phyloP scores from a whole-genome alignment of 1,140 invertebrate genomes.

The Bombus difficillimus region DNA sequence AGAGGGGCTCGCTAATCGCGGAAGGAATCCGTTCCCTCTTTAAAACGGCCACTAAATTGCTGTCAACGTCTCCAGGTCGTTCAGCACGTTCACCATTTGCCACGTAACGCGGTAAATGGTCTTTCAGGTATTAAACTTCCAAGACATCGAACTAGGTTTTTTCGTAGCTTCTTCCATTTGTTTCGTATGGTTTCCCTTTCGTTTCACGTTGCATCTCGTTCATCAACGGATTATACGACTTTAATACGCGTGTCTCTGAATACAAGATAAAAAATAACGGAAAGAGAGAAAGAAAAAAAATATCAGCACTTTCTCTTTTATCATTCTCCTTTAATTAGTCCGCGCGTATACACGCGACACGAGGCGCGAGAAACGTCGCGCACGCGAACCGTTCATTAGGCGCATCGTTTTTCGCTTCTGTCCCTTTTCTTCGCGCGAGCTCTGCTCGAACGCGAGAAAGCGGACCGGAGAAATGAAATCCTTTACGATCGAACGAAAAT shows the following conservation, averaged over 20 bases:
- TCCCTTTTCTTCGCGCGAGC: neutral
- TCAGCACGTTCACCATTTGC: neutral
- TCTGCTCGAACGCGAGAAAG: constrained; percentile 15
- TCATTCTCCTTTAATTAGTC: constrained; percentile 49
- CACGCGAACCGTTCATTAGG: constrained; percentile 48
- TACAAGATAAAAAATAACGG: neutral
- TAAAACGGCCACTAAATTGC: constrained; percentile 14
- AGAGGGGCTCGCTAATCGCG: neutral
- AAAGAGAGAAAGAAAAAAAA: neutral
- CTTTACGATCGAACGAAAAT: neutral
- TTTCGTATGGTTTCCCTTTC: neutral
- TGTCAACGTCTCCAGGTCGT: neutral
- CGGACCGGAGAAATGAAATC: neutral
- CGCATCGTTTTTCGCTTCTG: constrained; percentile 32
- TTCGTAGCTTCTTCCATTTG: neutral
- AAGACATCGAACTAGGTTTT: neutral
- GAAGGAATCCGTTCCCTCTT: constrained; percentile 12
- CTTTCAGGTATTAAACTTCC: neutral
- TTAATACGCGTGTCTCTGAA: neutral
- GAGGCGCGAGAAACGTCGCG: constrained; percentile 18
- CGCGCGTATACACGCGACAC: constrained; percentile 13
- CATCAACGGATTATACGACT: neutral
- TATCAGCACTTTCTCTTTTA: constrained; percentile 42
- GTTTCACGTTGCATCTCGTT: neutral
- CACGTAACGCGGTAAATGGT: neutral